Conservation (phyloP, 1,140 invertebrate species). For the Teleogryllus occipitalis region DNA sequence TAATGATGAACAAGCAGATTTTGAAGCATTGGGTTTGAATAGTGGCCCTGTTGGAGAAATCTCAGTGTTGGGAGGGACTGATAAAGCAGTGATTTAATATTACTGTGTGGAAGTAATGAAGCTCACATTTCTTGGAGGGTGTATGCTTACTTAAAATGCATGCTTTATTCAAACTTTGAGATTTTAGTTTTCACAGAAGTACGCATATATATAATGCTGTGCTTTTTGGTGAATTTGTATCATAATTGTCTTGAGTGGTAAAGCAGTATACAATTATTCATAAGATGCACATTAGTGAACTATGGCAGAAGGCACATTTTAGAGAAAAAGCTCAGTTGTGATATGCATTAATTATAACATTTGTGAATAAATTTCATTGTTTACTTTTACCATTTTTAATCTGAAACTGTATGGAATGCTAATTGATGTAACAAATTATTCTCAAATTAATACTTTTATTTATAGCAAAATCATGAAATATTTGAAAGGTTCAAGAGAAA, state of each 20-base stretch:
- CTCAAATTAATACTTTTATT: no score
- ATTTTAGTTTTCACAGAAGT: neutral
- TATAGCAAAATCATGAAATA: no score
- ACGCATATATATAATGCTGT: neutral
- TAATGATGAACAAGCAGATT: neutral
- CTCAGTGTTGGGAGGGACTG: neutral
- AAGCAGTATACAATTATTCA: neutral
- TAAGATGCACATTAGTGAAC: neutral
- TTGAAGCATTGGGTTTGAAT: neutral
- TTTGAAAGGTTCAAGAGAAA: no score
- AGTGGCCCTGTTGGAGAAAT: neutral
- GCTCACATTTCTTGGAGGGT: conserved; percentile 16
- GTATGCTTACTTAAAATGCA: neutral
- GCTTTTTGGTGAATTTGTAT: neutral
- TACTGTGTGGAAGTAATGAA: conserved; percentile 6
- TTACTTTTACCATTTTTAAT: no score
- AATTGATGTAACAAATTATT: no score
- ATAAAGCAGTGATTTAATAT: neutral
- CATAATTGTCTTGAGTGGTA: neutral
- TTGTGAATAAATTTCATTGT: no score
- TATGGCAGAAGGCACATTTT: neutral
- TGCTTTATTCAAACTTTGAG: neutral
- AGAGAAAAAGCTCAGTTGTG: neutral
- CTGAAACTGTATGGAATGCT: no score
- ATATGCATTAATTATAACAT: no score